phyloP scores from a whole-genome alignment of 2,113 vertebrate species.

The Paramormyrops kingsleyae region DNA sequence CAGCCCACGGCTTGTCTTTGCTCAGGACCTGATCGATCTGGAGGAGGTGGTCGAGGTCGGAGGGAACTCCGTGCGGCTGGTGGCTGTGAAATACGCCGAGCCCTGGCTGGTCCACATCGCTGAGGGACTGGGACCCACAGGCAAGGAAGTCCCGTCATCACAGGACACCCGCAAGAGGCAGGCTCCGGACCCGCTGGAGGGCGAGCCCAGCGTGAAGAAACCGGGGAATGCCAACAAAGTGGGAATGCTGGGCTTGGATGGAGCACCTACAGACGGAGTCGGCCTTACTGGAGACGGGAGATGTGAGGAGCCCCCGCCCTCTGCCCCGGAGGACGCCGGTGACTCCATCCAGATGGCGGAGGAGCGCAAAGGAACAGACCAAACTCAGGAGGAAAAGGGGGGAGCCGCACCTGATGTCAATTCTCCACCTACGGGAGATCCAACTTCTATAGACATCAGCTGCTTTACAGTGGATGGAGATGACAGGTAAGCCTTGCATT shows the following conservation, averaged over 20 bases:
- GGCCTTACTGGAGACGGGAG: background rate
- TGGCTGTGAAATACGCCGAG: constrained; percentile 50
- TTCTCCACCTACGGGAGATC: background rate
- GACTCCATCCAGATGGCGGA: background rate
- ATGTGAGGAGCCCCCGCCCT: background rate
- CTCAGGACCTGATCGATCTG: constrained; percentile 60
- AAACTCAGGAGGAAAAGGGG: too few species aligned
- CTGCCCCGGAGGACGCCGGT: background rate
- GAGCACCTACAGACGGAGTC: background rate
- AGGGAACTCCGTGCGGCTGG: constrained; percentile 55
- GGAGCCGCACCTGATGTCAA: background rate
- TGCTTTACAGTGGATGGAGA: background rate
- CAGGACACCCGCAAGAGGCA: constrained; percentile 30
- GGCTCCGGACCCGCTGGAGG: background rate
- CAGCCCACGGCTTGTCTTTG: background rate
- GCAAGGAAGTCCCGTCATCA: background rate
- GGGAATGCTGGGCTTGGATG: background rate
- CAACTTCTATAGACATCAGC: background rate
- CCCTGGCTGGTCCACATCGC: constrained; percentile 65
- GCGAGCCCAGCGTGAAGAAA: constrained; percentile 20
- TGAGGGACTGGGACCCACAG: background rate
- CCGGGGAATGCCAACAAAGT: background rate
- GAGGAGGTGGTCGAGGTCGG: constrained; percentile 70
- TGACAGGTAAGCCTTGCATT: background rate
- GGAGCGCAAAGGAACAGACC: background rate